These are phyloP conservation scores for Aphrocallistes beatrix DNA, from an alignment of 37 sponge, comb jelly and placozoan genomes.

Conservation along the genomic window DNA sequence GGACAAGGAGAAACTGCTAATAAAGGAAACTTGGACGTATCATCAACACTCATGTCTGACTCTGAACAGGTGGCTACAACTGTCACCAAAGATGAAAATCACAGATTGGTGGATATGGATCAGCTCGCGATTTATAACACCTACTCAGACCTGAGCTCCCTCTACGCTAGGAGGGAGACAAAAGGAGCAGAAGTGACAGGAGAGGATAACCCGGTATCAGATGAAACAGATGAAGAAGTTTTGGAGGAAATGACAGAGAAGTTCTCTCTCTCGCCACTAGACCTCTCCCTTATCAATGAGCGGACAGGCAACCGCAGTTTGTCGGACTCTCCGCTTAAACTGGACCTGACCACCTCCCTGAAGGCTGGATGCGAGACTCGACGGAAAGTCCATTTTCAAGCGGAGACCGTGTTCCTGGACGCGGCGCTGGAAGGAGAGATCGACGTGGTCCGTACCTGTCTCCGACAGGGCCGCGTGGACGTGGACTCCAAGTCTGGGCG, in stretches of 20 bases:
- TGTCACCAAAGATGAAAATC: no score
- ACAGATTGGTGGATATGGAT: no score
- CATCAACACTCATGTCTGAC: no score
- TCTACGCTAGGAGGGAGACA: no score
- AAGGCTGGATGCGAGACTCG: not conserved
- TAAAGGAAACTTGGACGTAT: no score
- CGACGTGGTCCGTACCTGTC: constrained; percentile 33
- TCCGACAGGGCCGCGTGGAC: constrained; percentile 27
- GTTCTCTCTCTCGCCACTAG: constrained; percentile 1
- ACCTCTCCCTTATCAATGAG: not conserved
- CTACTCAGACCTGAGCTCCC: not conserved
- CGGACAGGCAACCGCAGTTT: not conserved
- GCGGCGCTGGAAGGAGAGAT: constrained; percentile 73
- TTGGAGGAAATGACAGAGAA: constrained; percentile 13
- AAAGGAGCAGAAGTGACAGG: not conserved
- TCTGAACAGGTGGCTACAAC: no score
- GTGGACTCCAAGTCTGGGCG: not conserved
- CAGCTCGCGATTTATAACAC: not conserved
- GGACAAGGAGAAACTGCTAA: no score
- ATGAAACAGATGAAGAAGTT: not conserved
- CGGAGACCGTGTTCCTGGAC: constrained; percentile 45
- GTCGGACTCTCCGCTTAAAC: not conserved
- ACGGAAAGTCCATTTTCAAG: constrained; percentile 36
- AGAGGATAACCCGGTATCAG: not conserved
- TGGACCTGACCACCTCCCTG: not conserved